These are phyloP conservation scores for Bradypodion pumilum DNA, from an alignment of 2,797 vertebrate genomes.

Conservation along the genomic window DNA sequence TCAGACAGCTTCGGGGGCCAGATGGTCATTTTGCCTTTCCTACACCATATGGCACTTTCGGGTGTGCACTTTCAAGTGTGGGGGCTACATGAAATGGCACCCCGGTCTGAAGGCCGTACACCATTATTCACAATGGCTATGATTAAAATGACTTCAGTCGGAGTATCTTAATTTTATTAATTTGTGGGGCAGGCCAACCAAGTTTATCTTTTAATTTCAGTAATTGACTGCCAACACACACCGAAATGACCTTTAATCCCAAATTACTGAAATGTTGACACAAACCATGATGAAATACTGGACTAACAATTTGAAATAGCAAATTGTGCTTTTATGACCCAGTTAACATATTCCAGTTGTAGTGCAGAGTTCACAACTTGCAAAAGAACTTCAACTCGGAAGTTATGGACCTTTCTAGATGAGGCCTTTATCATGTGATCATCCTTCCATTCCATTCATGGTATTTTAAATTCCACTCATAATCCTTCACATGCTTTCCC, in stretches of 20 bases:
- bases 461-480: neutral
- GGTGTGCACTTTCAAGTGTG: too few relatives aligned
- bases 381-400: neutral
- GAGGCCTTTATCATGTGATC: neutral
- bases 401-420: neutral
- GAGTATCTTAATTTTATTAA: neutral
- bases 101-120: too few relatives aligned
- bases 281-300: neutral
- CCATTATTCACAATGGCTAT: neutral
- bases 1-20: too few relatives aligned
- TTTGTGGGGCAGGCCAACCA: neutral
- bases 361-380: neutral
- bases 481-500: neutral
- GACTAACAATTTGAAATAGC: neutral
- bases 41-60: too few relatives aligned
- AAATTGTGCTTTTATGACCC: neutral
- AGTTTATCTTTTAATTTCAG: neutral
- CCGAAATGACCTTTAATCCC: neutral
- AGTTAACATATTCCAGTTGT: neutral
- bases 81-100: too few relatives aligned
- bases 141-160: constrained; percentile 5
- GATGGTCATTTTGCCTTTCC: too few relatives aligned
- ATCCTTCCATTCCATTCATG: too few relatives aligned
- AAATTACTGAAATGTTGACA: constrained; percentile 3
- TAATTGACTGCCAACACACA: neutral